phyloP scores from a whole-genome alignment of 2,113 vertebrate species.

The Lamprologus speciosus region DNA sequence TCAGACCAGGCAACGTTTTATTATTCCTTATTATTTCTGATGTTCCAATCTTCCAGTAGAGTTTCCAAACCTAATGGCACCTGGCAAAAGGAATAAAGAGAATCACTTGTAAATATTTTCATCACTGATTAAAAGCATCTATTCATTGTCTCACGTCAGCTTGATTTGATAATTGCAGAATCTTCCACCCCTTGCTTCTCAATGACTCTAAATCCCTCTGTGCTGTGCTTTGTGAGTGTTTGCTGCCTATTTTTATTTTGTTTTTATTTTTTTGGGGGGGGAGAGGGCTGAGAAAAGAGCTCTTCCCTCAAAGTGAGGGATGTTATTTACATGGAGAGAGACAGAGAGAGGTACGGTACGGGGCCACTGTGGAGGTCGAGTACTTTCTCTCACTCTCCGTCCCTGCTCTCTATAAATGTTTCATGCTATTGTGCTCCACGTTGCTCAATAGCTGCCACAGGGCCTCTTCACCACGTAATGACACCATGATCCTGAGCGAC shows the following conservation, averaged over 20 bases:
- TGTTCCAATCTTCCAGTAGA: background rate
- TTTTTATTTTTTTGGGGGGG: accelerated
- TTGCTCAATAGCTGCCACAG: conserved; percentile 5
- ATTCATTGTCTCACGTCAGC: background rate
- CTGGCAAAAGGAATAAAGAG: background rate
- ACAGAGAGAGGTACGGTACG: background rate
- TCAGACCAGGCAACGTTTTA: background rate
- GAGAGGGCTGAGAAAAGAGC: background rate
- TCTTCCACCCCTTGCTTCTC: background rate
- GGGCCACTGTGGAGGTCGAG: conserved; percentile 12
- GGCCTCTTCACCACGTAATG: conserved; percentile 17
- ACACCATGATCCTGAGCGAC: background rate
- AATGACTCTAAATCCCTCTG: background rate
- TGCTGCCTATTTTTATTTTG: background rate
- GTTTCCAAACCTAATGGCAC: background rate
- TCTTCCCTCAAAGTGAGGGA: background rate
- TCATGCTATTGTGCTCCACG: background rate
- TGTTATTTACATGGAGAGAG: conserved; percentile 29
- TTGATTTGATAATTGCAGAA: background rate
- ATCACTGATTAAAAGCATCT: background rate
- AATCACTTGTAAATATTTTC: background rate
- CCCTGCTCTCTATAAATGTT: background rate
- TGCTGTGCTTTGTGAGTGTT: background rate
- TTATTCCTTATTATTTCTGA: background rate
- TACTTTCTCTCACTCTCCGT: background rate